phyloP scores from a whole-genome alignment of 2,888 invertebrate species.

The Drosophila birchii region DNA sequence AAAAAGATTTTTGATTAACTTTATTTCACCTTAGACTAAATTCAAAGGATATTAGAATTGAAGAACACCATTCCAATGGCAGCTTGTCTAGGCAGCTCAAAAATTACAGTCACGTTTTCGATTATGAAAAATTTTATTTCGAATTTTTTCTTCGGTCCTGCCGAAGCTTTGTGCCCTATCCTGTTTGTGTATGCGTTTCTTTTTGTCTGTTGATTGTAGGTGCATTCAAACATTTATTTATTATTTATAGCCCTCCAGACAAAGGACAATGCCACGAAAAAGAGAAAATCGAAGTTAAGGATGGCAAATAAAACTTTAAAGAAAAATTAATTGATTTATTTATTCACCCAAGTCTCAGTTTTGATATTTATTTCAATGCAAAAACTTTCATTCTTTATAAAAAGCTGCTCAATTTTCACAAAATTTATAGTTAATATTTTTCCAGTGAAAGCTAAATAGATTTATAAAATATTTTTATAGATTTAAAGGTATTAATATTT shows the following conservation, averaged over 20 bases:
- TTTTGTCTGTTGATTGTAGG: constrained; percentile 45
- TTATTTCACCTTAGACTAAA: not conserved
- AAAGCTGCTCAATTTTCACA: too few species aligned
- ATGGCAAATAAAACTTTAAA: not conserved
- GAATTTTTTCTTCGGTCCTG: constrained; percentile 51
- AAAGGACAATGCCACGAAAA: constrained; percentile 26
- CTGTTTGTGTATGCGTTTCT: not conserved
- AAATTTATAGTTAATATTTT: too few species aligned
- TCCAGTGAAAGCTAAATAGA: too few species aligned
- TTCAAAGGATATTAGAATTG: not conserved
- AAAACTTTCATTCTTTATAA: too few species aligned
- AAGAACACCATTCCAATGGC: constrained; percentile 24
- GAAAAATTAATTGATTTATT: not conserved
- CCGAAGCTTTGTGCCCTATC: constrained; percentile 1
- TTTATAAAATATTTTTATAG: too few species aligned
- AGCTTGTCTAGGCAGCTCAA: constrained; percentile 53
- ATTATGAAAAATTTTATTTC: constrained; percentile 80
- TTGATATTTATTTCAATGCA: too few species aligned
- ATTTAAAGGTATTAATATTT: too few species aligned
- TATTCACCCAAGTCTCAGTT: too few species aligned
- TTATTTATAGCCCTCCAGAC: constrained; percentile 57
- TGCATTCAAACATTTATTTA: constrained; percentile 51
- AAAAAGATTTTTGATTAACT: not conserved
- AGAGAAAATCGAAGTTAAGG: not conserved
- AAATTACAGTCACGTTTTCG: constrained; percentile 82